Base-by-base conservation (phyloP, 37 sponge, comb jelly and placozoan genomes). In the Lycopodina hypogea region DNA sequence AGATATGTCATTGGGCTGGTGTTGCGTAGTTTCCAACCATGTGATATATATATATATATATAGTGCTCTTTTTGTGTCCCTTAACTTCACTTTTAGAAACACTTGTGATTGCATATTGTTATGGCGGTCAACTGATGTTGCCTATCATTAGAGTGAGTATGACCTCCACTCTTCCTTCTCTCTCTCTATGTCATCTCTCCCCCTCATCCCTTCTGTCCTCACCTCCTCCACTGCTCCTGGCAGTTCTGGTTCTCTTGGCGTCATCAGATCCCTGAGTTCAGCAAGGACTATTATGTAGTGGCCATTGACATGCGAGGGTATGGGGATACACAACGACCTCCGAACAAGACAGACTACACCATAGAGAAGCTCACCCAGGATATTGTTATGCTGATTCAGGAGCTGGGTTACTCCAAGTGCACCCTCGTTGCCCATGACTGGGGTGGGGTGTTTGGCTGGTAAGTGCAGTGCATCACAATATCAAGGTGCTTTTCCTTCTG, bases 161-260 rank as follows among this genome's bases (percentile, higher is more conserved):
- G n/a, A n/a, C 48, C 48, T 45, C 48, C 48, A 45, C 48, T 12
- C 48, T 9, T 45, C 48, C 48, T 9, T 9, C 48, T 45, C 48
- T 45, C 48, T n/a, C n/a, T n/a, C n/a, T n/a, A n/a, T n/a, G n/a
- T n/a, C n/a, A n/a, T n/a, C n/a, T n/a, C n/a, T n/a, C n/a, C n/a
- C n/a, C n/a, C n/a, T n/a, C n/a, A n/a, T n/a, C n/a, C n/a, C n/a
- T n/a, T n/a, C 81, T 37, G 38, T 37, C 23, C 45, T 63, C 42
- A 45, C 78, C 67, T 71, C 33, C 68, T 35, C 33, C 19, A n/a
- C n/a, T n/a, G n/a, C n/a, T n/a, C n/a, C n/a, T n/a, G n/a, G 42
- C 75, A 91, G 90, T 93, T 93, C 78, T 93, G 94, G 94, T 93
- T 81, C 40, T 90, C 88, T 8, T 93, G 94, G 94, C 84, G 90